Evolutionary conservation across 2,113 vertebrate species (phyloP), one percentile per base, ranked within the genome.

Genomic region (Orthonyx spaldingii): DNA sequence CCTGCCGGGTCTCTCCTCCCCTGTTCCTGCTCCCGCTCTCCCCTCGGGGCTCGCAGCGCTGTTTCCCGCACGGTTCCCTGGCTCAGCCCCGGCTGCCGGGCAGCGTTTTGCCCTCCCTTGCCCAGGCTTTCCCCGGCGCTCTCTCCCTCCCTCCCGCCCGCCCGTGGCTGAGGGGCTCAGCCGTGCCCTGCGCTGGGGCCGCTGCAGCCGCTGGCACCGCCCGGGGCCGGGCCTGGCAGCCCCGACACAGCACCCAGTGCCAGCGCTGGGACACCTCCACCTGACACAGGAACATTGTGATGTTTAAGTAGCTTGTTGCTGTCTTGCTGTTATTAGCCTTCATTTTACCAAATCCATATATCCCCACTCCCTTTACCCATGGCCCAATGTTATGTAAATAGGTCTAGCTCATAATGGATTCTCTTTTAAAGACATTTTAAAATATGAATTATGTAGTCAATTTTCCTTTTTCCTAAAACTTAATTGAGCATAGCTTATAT

Each of bases 241-340:
- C 3, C 42, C 1, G 4, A 35, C 11, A 27, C 14, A 1, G 27
- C 3, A n/a, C 24, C 5, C 16, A 3, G 44, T 2, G 2, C 23
- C 65, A 3, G 8, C 57, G 1, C 28, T 4, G 14, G 47, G 30
- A 33, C 46, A 7, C 5, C 32, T 12, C 11, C 33, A 5, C 4
- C 19, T 10, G 16, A 4, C 14, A 11, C 20, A 32, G 11, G 9
- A 2, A 10, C 28, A 4, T 20, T 15, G 10, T 8, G 26, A 6
- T 42, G 30, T 52, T 77, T 27, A 39, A 53, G 22, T 46, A 28
- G 7, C 42, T 57, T 47, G 8, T 14, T 83, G 4, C 8, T 11
- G 8, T 44, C 24, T 42, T 35, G 16, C 37, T 79, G 22, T 22
- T 44, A 27, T 8, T 44, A 53, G 19, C 18, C 37, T 46, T 89